Base-by-base conservation (phyloP, 1,140 invertebrate genomes). In the Megalopta genalis region DNA sequence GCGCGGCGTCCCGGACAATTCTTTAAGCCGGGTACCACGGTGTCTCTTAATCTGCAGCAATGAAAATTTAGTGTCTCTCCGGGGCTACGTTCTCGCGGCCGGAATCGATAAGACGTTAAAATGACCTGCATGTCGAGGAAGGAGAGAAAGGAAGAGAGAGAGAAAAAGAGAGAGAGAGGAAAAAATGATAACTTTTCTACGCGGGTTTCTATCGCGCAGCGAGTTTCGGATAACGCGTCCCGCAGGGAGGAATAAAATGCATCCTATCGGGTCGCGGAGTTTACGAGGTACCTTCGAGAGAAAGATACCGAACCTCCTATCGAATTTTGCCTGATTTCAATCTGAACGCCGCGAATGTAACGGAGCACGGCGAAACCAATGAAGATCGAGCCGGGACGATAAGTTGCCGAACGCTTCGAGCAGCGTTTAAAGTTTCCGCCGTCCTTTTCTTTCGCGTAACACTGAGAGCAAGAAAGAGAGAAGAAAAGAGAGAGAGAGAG, bases 291-390 rank as follows among this genome's bases (percentile, higher is more conserved):
- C 39, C 39, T 66, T 66, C 64, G 39, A 46, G 64, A 23, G 64
- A 65, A 65, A 37, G 37, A 66, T 66, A 66, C 64, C 64, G n/a
- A 46, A 49, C 64, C 64, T 66, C 64, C 64, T 66, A 66, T 66
- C 64, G 64, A 66, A 66, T 66, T 66, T 46, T 66, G 64, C 64
- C 39, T 39, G 64, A 66, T 66, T 66, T 66, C 64, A 66, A 66
- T 66, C 64, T 66, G 64, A 66, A 42, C 64, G 64, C 64, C 64
- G 64, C 64, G 64, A 66, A 66, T 66, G 39, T 66, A 66, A 66
- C 64, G 64, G 64, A 49, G 64, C 39, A 66, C 39, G 39, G 64
- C 39, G n/a, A 66, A 66, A 66, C 64, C 64, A 66, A 66, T 66
- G 64, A 66, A 66, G 64, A 66, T 66, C 64, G 64, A 66, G 23